Percentiles rank a stretch among this genome's conserved stretches.
Conservation (phyloP, 2,113 vertebrate genomes). For the Gymnogyps californianus region DNA sequence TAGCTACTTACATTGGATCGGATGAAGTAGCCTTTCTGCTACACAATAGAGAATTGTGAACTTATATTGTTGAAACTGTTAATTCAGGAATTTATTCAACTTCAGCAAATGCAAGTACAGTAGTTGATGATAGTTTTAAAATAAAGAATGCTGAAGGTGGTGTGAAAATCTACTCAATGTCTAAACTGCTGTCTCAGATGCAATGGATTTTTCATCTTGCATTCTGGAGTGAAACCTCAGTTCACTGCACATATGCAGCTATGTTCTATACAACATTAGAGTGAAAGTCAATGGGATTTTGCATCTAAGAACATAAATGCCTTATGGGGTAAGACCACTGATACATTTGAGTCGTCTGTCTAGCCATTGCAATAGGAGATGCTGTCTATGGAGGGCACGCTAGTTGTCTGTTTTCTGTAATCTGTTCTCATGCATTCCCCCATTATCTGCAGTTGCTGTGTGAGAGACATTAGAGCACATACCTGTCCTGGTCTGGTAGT, state of each 20-base stretch:
- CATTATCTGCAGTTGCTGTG: background rate
- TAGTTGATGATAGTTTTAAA: background rate
- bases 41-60: background rate
- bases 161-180: background rate
- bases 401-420: background rate
- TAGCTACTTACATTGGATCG: rapidly evolving
- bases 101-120: background rate
- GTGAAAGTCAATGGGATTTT: background rate
- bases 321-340: rapidly evolving
- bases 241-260: background rate
- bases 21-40: background rate
- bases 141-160: background rate
- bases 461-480: background rate
- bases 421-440: background rate
- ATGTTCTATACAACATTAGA: background rate
- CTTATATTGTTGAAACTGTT: background rate
- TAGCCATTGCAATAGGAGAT: background rate
- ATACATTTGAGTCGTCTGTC: background rate
- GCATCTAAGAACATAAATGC: background rate
- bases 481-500: background rate
- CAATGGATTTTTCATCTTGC: background rate
- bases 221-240: background rate
- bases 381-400: background rate
- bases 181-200: background rate
- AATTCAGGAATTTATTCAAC: background rate